Base-by-base conservation (phyloP, 2,113 vertebrate species). In the Sinocyclocheilus rhinocerous region DNA sequence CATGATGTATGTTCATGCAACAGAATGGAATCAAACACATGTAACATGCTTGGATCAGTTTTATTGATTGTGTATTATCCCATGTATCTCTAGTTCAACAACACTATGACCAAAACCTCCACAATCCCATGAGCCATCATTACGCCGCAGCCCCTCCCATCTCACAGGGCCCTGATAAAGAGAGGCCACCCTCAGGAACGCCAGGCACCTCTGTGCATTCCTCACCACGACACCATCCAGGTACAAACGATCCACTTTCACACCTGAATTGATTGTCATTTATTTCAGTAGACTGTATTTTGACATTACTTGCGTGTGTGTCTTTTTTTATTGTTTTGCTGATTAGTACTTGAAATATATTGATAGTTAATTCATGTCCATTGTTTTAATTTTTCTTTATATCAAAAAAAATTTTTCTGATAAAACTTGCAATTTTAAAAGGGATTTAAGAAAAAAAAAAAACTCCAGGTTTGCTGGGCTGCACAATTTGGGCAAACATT, bases 131-230 rank as follows among this genome's bases (percentile, higher is more conserved):
- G 76, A 85, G 79, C 72, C 91, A 92, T 77, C 87, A 90, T 48
- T 93, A 91, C 22, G 36, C 88, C 5, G 75, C 83, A 11, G 67
- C 87, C 33, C 11, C 67, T 24, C 86, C 81, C 24, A 36, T 45
- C 81, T 26, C 84, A 33, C 86, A 90, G 57, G 86, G 87, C 4
- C 70, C 72, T 13, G 89, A 90, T 0, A 63, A 50, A 55, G 90
- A 92, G 36, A 85, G 72, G 12, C 84, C 85, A 0, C 87, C 90
- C 72, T 93, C 93, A 45, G 93, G 92, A 84, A 93, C 93, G 4
- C 92, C 93, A 11, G 89, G 93, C 42, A 87, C 93, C 42, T 94
- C 95, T 22, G 90, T 93, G 8, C 92, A 93, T 85, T 94, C 95
- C 63, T 95, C 95, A 0, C 95, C 95, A 0, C 90, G 90, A 33